These are phyloP conservation scores for Pegoplata infirma DNA, from an alignment of 2,888 invertebrate species.

Conservation along the genomic window DNA sequence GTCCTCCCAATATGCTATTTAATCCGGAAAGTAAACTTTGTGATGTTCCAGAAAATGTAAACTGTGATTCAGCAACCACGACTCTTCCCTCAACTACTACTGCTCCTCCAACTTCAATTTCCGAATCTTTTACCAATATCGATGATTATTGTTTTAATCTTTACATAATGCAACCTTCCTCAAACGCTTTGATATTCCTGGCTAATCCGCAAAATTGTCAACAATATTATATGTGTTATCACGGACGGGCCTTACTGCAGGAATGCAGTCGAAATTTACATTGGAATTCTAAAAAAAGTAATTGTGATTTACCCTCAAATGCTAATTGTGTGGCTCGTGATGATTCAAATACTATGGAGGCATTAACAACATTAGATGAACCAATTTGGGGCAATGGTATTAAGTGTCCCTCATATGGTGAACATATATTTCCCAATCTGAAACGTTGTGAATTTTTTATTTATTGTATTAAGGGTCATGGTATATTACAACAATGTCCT, in stretches of 20 bases:
- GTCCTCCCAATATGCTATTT: conserved; percentile 75
- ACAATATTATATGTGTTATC: conserved; percentile 75
- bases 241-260: conserved; percentile 73
- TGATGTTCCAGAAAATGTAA: conserved; percentile 70
- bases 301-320: conserved; percentile 74
- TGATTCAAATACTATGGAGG: background rate
- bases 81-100: background rate
- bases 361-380: background rate
- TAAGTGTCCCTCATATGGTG: conserved; percentile 71
- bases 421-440: conserved; percentile 75
- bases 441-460: conserved; percentile 75
- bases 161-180: conserved; percentile 27
- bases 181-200: conserved; percentile 68
- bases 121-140: background rate
- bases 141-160: conserved; percentile 36
- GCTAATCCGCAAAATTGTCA: conserved; percentile 71
- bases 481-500: conserved; percentile 75
- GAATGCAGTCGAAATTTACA: conserved; percentile 73
- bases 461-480: conserved; percentile 75
- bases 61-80: conserved; percentile 63
- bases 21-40: conserved; percentile 73
- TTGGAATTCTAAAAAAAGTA: conserved; percentile 73
- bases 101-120: background rate
- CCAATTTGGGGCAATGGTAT: conserved; percentile 30
- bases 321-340: conserved; percentile 67